A percentile compares a stretch with the other conserved stretches of the same genome.
Evolutionary conservation across 2,888 invertebrate species (phyloP).

Genomic region (Odontocolon sp.): DNA sequence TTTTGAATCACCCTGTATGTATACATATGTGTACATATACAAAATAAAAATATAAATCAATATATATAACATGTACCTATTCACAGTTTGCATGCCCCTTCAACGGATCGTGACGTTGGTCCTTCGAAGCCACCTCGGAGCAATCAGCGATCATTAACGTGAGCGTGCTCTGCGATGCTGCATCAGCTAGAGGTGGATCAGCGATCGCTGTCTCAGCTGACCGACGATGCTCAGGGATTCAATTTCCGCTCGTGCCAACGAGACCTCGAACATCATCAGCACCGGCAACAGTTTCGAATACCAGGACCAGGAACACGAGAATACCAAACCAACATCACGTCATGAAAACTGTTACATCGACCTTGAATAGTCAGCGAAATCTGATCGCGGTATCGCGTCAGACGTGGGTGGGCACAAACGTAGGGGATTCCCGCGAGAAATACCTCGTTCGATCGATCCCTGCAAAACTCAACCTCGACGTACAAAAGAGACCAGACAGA

Average conservation of each 20-base stretch:
- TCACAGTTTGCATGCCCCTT: too few relatives aligned
- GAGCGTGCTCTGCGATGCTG: background rate
- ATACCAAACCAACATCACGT: background rate
- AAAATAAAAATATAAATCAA: too few relatives aligned
- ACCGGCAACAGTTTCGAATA: background rate
- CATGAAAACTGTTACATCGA: background rate
- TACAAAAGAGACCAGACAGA: background rate
- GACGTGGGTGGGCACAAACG: conserved; percentile 12
- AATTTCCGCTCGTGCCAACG: conserved; percentile 20
- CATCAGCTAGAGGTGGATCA: background rate
- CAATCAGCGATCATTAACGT: background rate
- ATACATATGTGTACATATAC: too few relatives aligned
- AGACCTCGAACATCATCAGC: background rate
- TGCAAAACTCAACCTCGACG: conserved; percentile 7
- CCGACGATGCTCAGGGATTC: conserved; percentile 6
- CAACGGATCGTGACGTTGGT: too few relatives aligned
- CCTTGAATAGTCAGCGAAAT: conserved; percentile 13
- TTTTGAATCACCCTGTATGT: too few relatives aligned
- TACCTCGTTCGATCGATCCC: conserved; percentile 1
- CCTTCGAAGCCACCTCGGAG: background rate
- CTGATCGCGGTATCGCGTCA: conserved; percentile 5
- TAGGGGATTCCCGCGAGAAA: conserved; percentile 7
- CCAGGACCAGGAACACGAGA: background rate
- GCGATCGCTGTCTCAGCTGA: background rate
- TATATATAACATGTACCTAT: too few relatives aligned